phyloP scores from a whole-genome alignment of 92 coral and sea anemone species.

The Siderastrea radians region DNA sequence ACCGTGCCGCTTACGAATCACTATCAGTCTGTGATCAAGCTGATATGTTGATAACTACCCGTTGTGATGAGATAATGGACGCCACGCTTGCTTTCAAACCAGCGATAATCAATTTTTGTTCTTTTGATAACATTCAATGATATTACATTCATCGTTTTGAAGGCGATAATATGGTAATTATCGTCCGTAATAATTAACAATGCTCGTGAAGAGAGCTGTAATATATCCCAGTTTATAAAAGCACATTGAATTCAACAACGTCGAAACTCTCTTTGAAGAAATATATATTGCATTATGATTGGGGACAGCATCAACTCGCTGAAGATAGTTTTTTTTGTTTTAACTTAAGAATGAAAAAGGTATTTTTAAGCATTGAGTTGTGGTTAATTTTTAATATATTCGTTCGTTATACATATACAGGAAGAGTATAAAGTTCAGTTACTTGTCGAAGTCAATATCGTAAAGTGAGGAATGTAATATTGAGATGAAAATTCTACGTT shows the following conservation, averaged over 20 bases:
- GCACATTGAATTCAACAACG: no score
- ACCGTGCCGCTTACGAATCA: background rate
- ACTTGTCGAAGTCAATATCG: no score
- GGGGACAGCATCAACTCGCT: background rate
- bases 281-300: background rate
- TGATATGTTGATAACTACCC: constrained; percentile 26
- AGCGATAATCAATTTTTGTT: constrained; percentile 4
- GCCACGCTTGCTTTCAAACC: constrained; percentile 5
- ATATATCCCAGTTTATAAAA: background rate
- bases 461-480: no score
- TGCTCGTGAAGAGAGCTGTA: background rate
- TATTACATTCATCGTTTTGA: constrained; percentile 13
- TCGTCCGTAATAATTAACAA: background rate
- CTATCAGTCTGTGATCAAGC: constrained; percentile 20
- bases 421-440: no score
- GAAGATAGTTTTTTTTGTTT: no score
- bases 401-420: no score
- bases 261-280: background rate
- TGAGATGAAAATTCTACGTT: no score
- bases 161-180: constrained; percentile 7
- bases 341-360: no score
- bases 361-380: no score
- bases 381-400: no score
- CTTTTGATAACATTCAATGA: background rate
- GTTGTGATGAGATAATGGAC: background rate